Conservation (phyloP, 2,797 vertebrate species). For the Enteromius mattozi region DNA sequence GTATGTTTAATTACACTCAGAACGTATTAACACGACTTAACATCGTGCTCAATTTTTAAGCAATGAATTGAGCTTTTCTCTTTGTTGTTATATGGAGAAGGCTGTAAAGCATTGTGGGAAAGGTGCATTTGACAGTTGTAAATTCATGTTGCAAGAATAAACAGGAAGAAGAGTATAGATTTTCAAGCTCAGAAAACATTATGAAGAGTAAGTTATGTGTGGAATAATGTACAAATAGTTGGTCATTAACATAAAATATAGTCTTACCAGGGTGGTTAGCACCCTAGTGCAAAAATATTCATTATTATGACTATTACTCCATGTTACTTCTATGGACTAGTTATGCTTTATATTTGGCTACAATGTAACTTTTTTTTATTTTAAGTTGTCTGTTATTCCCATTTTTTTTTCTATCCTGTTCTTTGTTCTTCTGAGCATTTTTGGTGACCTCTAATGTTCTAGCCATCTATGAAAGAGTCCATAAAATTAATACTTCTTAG, state of each 20-base stretch:
- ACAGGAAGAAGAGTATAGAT: neutral
- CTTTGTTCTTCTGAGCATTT: neutral
- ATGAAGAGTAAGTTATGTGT: neutral
- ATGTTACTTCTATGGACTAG: neutral
- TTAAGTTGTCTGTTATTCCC: neutral
- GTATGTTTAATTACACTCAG: neutral
- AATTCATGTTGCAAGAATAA: neutral
- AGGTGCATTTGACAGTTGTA: slow-evolving; percentile 3
- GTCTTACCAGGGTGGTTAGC: neutral
- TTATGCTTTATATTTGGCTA: neutral
- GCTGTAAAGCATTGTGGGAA: slow-evolving; percentile 9
- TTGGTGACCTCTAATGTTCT: neutral
- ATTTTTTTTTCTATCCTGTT: neutral
- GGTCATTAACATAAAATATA: neutral
- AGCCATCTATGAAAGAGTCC: neutral
- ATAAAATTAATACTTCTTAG: neutral
- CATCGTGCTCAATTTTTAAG: neutral
- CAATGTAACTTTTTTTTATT: neutral
- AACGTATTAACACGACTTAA: neutral
- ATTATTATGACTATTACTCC: neutral
- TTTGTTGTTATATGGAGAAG: slow-evolving; percentile 8
- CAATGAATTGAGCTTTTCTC: neutral
- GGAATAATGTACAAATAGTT: neutral
- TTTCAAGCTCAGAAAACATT: neutral
- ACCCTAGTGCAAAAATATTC: neutral